Base-by-base conservation (phyloP, 1,140 invertebrate genomes). In the Melanaphis sacchari region DNA sequence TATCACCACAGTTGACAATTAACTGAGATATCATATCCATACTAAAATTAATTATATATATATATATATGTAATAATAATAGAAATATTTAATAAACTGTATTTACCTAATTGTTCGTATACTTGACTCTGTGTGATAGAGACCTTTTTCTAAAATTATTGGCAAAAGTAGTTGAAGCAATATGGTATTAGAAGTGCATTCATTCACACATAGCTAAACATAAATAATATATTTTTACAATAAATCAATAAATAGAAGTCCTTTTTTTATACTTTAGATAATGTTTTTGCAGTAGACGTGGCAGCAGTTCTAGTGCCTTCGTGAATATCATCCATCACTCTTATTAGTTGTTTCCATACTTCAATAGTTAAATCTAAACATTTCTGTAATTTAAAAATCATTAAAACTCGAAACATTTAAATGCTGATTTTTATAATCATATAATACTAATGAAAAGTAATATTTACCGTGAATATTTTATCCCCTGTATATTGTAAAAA, bases 311-410 rank as follows among this genome's bases (percentile, higher is more conserved):
- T 95, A 0, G 98, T 99, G 41, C 97, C 97, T 95, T 98, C 98
- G 95, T 99, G 98, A 94, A 99, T 98, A 95, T 99, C 98, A 95
- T 99, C 98, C 97, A 98, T 97, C 1, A 99, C 98, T 54, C 98
- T 95, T 94, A 99, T 98, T 54, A 99, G 95, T 95, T 97, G 97
- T 24, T 96, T 96, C 98, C 98, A 99, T 7, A 99, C 95, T 94
- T 97, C 96, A 0, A 96, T 96, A 90, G 98, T 95, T 59, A 95
- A 94, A 91, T 96, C 95, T 46, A 96, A 94, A 76, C 95, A 96
- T 94, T 95, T 95, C 94, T 96, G 94, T 84, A 52, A 95, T 95
- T 94, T 95, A 95, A 22, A 24, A 4, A 66, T 66, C 7, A 24
- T 40, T 49, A 88, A 0, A 88, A 36, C n/a, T 88, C 3, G 24